phyloP scores from a whole-genome alignment of 2,797 vertebrate genomes.

The Cossypha dichroa region DNA sequence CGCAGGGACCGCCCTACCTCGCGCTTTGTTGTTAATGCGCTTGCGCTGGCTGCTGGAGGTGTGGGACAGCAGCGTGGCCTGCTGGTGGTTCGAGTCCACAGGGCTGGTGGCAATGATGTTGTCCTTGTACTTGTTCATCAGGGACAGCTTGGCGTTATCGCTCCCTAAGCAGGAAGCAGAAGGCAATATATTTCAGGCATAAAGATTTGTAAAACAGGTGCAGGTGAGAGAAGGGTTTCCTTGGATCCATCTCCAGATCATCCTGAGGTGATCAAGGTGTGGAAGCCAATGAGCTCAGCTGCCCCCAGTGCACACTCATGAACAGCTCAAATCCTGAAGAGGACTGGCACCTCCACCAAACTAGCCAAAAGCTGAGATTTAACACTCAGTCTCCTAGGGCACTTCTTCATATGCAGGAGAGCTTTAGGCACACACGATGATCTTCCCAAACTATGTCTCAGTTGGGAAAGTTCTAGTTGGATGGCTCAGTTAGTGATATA shows the following conservation, averaged over 20 bases:
- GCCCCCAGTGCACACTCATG: accelerated
- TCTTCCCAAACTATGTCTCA: not conserved
- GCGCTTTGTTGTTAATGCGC: conserved; percentile 93
- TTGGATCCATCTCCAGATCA: not conserved
- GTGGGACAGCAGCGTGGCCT: conserved; percentile 92
- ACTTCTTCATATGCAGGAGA: not conserved
- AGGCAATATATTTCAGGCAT: conserved; percentile 45
- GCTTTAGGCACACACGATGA: not conserved
- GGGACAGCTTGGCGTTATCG: conserved; percentile 93
- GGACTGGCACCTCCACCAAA: not conserved
- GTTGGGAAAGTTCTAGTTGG: not conserved
- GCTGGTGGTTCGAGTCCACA: conserved; percentile 94
- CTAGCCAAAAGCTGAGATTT: not conserved
- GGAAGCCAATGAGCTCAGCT: not conserved
- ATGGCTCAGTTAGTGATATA: not conserved
- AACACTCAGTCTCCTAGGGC: not conserved
- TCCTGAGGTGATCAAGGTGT: not conserved
- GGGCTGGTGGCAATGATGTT: conserved; percentile 98
- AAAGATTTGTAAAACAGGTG: not conserved
- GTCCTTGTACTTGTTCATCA: conserved; percentile 99
- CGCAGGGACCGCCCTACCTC: conserved; percentile 75
- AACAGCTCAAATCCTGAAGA: not conserved
- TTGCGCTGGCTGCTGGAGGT: conserved; percentile 96
- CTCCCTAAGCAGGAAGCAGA: conserved; percentile 80
- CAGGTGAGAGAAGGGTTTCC: not conserved